Evolutionary conservation across 2,888 invertebrate genomes (phyloP).

Genomic region (Argynnis bischoffii): DNA sequence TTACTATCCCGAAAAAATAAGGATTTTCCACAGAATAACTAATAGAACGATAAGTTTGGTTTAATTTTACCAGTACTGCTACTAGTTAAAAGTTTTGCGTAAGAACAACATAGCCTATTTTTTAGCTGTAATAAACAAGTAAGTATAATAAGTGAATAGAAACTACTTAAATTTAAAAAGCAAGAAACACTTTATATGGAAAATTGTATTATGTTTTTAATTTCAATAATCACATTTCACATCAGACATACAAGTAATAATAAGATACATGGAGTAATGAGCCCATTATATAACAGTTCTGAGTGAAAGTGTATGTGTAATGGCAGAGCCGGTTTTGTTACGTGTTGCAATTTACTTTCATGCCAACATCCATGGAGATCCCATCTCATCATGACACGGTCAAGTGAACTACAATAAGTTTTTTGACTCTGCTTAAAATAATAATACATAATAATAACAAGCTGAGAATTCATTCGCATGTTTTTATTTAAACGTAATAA

Average conservation of each 20-base stretch:
- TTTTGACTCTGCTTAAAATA: too few relatives aligned
- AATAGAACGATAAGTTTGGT: too few relatives aligned
- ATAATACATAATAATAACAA: too few relatives aligned
- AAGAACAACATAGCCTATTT: too few relatives aligned
- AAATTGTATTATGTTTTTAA: conserved; percentile 1
- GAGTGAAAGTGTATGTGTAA: conserved; percentile 26
- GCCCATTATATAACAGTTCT: neutral
- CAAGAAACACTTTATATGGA: neutral
- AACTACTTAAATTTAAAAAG: neutral
- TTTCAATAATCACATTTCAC: neutral
- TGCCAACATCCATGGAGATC: conserved; percentile 26
- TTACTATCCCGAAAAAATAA: too few relatives aligned
- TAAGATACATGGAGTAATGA: conserved; percentile 10
- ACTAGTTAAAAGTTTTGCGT: too few relatives aligned
- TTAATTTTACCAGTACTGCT: too few relatives aligned
- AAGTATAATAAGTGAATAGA: too few relatives aligned
- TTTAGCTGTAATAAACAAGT: too few relatives aligned
- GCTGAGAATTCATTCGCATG: too few relatives aligned
- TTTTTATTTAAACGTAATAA: too few relatives aligned
- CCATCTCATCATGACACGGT: conserved; percentile 34
- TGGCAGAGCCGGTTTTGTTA: conserved; percentile 32
- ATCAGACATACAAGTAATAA: conserved; percentile 20
- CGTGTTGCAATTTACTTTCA: conserved; percentile 38
- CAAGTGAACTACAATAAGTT: conserved; percentile 1
- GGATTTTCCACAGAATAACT: too few relatives aligned